Conservation (phyloP, 2,888 invertebrate genomes). For the Drosophila neotestacea region DNA sequence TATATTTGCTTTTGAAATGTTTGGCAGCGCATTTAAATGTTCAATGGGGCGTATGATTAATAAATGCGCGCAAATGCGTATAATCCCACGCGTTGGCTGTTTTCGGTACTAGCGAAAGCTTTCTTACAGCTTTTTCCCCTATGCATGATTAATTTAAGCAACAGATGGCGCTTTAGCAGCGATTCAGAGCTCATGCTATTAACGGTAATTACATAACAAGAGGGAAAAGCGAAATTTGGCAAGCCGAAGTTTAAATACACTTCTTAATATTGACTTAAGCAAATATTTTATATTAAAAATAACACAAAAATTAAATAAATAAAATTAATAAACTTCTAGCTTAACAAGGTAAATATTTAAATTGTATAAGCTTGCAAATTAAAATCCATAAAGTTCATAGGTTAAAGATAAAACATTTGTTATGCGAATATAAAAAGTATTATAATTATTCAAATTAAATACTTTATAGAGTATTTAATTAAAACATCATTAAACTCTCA, state of each 20-base stretch:
- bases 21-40: conserved; percentile 3
- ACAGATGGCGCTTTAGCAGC: conserved; percentile 46
- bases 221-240: neutral
- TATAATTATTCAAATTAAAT: no score
- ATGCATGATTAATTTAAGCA: neutral
- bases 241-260: neutral
- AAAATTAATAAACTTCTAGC: no score
- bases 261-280: neutral
- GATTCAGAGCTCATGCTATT: neutral
- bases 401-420: no score
- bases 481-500: neutral
- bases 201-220: conserved; percentile 1
- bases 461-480: no score
- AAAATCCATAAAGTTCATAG: no score
- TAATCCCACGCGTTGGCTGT: conserved; percentile 16
- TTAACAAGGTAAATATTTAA: no score
- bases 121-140: conserved; percentile 15
- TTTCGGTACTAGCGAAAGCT: conserved; percentile 43
- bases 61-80: conserved; percentile 8
- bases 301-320: no score
- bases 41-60: conserved; percentile 50
- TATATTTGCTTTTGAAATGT: neutral
- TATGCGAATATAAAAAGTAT: no score
- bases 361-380: no score
- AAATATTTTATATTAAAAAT: no score